phyloP scores from a whole-genome alignment of 2,797 vertebrate genomes.

The Meriones psammophilus region DNA sequence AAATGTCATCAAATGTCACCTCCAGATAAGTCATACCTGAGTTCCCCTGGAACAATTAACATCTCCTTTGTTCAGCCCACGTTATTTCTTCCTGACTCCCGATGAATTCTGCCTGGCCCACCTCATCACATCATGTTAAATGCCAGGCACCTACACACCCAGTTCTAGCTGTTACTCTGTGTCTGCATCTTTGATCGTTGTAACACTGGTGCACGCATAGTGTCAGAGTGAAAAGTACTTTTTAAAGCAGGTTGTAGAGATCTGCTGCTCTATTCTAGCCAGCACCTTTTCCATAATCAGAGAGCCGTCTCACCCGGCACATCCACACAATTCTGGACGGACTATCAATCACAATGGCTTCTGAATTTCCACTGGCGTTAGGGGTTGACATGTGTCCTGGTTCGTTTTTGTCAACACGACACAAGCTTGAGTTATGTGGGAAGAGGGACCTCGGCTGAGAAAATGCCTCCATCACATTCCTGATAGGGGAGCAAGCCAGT shows the following conservation, averaged over 20 bases:
- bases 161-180: background rate
- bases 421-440: background rate
- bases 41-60: background rate
- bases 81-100: background rate
- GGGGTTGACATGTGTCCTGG: background rate
- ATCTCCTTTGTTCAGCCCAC: background rate
- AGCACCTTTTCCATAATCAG: background rate
- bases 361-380: background rate
- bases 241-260: background rate
- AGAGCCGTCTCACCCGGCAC: background rate
- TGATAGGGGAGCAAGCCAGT: background rate
- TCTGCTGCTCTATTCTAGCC: background rate
- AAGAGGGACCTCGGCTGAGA: background rate
- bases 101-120: background rate
- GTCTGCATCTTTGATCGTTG: conserved; percentile 1
- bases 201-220: background rate
- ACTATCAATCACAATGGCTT: background rate
- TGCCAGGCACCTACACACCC: background rate
- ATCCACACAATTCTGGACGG: background rate
- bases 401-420: background rate
- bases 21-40: background rate
- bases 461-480: background rate
- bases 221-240: background rate
- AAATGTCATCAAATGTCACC: background rate
- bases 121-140: background rate